Conservation (phyloP, 2,888 invertebrate species). For the Stenurella melanura region DNA sequence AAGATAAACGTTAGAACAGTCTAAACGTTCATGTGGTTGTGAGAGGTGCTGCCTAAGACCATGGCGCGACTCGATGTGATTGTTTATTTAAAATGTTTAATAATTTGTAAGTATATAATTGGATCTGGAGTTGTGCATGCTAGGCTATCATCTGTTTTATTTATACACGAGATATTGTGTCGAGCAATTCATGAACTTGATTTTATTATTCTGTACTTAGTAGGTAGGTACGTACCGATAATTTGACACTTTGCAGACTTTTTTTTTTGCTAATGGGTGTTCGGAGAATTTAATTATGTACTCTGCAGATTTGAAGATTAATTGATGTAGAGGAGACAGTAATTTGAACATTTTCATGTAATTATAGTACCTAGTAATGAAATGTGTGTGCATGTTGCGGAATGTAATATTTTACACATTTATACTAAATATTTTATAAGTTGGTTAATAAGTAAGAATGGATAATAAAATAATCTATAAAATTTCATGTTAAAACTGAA, state of each 20-base stretch:
- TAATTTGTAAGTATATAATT: slow-evolving; percentile 56
- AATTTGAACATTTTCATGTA: too few species aligned
- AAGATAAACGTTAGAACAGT: slow-evolving; percentile 55
- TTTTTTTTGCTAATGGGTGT: not conserved
- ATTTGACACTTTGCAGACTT: not conserved
- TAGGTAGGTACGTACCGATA: too few species aligned
- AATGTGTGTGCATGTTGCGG: too few species aligned
- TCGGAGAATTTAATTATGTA: too few species aligned
- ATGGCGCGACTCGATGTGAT: slow-evolving; percentile 58
- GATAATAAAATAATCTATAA: too few species aligned
- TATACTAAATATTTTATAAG: too few species aligned
- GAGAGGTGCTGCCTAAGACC: slow-evolving; percentile 55
- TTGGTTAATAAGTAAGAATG: too few species aligned
- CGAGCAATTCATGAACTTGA: not conserved
- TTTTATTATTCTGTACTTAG: not conserved
- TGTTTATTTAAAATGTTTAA: slow-evolving; percentile 54
- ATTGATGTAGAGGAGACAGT: not conserved
- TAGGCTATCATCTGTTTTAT: not conserved
- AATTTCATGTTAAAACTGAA: too few species aligned
- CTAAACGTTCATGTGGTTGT: slow-evolving; percentile 58
- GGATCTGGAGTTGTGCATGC: slow-evolving; percentile 11
- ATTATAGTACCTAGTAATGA: too few species aligned
- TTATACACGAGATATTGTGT: not conserved
- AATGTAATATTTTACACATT: too few species aligned
- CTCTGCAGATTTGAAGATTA: too few species aligned